Conservation (phyloP, 2,113 vertebrate genomes). For the Anser brachyrhynchus region DNA sequence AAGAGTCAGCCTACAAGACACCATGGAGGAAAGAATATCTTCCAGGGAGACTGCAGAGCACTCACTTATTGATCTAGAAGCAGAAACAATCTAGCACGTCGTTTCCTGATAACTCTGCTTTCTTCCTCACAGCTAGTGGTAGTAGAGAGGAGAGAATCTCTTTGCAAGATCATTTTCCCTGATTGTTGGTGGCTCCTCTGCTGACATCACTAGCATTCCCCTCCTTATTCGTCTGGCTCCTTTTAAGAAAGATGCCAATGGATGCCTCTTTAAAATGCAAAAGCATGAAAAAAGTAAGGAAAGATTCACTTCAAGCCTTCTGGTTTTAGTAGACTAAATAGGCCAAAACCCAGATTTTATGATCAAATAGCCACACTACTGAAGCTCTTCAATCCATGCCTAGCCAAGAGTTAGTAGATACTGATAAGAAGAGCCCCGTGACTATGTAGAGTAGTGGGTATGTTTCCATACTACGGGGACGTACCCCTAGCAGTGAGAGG, state of each 20-base stretch:
- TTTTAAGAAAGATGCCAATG: not conserved
- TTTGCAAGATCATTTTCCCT: conserved; percentile 14
- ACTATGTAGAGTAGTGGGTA: not conserved
- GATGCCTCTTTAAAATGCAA: not conserved
- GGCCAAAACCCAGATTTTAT: not conserved
- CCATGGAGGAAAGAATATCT: not conserved
- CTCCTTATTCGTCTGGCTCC: not conserved
- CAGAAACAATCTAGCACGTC: conserved; percentile 20
- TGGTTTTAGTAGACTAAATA: not conserved
- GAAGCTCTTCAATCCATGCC: not conserved
- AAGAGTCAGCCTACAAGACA: not conserved
- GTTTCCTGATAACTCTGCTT: not conserved
- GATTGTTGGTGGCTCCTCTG: not conserved
- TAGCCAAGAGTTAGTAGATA: not conserved
- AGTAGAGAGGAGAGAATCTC: conserved; percentile 13
- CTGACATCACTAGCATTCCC: not conserved
- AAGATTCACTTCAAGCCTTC: not conserved
- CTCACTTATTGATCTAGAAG: conserved; percentile 58
- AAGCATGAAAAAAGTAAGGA: not conserved
- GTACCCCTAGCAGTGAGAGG: not conserved
- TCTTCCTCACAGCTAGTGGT: not conserved
- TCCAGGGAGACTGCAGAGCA: conserved; percentile 12
- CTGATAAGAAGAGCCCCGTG: not conserved
- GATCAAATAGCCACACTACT: not conserved
- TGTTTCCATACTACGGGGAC: not conserved